Percentiles rank a stretch among this genome's conserved stretches.
Evolutionary conservation across 23 tunicate genomes (phyloP).

Genomic region (Aplidium turbinatum): DNA sequence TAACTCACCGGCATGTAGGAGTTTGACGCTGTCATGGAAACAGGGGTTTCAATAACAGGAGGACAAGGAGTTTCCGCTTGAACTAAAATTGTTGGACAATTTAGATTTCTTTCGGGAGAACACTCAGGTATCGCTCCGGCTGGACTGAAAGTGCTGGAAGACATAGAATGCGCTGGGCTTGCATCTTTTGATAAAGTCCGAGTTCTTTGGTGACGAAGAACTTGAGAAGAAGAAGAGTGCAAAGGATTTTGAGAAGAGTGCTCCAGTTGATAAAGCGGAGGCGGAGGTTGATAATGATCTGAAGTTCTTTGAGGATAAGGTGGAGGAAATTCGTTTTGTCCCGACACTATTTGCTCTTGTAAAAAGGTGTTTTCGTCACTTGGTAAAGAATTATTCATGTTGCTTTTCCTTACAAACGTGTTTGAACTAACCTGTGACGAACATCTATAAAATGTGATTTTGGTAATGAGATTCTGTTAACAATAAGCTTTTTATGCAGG

Average conservation of each 20-base stretch:
- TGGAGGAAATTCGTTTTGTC: no score
- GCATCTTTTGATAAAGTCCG: background rate
- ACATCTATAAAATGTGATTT: no score
- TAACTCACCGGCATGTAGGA: constrained; percentile 52
- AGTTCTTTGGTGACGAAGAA: background rate
- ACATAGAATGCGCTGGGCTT: constrained; percentile 5
- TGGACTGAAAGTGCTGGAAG: background rate
- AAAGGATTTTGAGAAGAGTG: background rate
- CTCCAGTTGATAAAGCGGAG: constrained; percentile 10
- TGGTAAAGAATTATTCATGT: no score
- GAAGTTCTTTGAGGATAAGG: no score
- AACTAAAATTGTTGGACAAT: constrained; percentile 47
- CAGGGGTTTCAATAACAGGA: constrained; percentile 47
- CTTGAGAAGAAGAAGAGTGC: background rate
- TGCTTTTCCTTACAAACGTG: no score
- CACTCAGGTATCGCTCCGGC: background rate
- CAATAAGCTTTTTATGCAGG: no score
- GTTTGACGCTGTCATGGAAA: constrained; percentile 27
- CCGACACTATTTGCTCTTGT: no score
- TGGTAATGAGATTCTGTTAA: no score
- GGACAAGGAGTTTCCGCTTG: constrained; percentile 85
- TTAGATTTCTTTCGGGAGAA: constrained; percentile 12
- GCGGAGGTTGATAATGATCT: no score
- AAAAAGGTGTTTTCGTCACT: no score
- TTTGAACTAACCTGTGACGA: no score